Base-by-base conservation (phyloP, 2,888 invertebrate species). In the Drosophila paracracens region DNA sequence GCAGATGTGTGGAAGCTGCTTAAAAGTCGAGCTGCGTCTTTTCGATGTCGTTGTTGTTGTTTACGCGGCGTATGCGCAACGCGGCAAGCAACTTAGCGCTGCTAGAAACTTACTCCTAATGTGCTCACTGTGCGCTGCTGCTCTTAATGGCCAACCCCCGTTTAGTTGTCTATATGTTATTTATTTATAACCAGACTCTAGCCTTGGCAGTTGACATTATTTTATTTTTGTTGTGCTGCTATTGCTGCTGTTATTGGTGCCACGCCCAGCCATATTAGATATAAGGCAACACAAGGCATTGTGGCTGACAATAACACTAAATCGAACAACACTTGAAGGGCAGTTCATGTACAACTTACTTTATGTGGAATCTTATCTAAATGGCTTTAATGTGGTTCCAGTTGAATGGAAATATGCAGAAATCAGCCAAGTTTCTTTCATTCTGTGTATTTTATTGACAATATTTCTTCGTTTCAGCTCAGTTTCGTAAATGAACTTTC, bases 141-240 rank as follows among this genome's bases (percentile, higher is more conserved):
- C 31, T 66, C 54, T 43, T 85, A 88, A 79, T 90, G 83, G 83
- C 56, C 38, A 58, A 21, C 29, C 29, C n/a, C 74, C 52, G 65
- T 70, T 88, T 79, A 73, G 80, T 85, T 88, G 89, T 67, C 86
- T 76, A 79, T 85, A 90, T 82, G 83, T 75, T 85, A 80, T 82
- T 90, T 85, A 85, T 85, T 82, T 73, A 75, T 69, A 70, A 73
- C 74, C 61, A 65, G 62, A 58, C 69, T 78, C 67, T 70, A 43
- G 57, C 73, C 48, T 53, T 53, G 60, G 38, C 83, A 70, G 70
- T 68, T 70, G 74, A 79, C 76, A 88, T 82, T 82, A 70, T 71
- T 70, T 43, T 16, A 4, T 46, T 21, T 21, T 16, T 16, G 4
- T 71, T 66, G 61, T 35, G 7, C n/a, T 25, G 25, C 54, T 27